Evolutionary conservation across 2,113 vertebrate genomes (phyloP), one percentile per base, ranked within the genome.

Genomic region (Malurus cyaneus): DNA sequence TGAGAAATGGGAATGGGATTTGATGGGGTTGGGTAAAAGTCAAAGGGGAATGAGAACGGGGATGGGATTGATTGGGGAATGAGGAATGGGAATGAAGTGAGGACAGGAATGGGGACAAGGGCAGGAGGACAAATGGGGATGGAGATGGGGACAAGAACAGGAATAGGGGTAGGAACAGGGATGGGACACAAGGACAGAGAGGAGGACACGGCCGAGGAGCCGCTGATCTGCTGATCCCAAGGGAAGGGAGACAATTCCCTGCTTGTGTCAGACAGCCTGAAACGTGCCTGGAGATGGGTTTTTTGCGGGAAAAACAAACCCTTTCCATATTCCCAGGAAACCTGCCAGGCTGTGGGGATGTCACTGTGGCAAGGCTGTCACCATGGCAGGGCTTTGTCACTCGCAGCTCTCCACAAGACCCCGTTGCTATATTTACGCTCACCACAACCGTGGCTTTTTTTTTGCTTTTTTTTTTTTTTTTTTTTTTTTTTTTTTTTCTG

Each of bases 161-260:
- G 56, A 32, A 28, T 2, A 18, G 14, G 26, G 16, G 52, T 14
- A 26, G 41, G 28, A 31, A 5, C 4, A 39, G 69, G 42, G 20
- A 29, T 21, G 12, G 39, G 42, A 5, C 36, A 56, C 19, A 4
- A 20, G 49, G 70, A 65, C 12, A 49, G 54, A 34, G 32, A 61
- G 11, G 9, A 14, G 12, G n/a, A 42, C 9, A 4, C 64, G 25
- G 24, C 52, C 39, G 5, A 49, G 69, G 46, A 28, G 29, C 3
- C 0, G 0, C 25, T 46, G 14, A 14, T 41, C 71, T 42, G 34
- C 59, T 25, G 69, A 18, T 14, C 29, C 80, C 0, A 0, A 19
- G 18, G 42, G 29, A 54, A 56, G 12, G 2, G 73, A 66, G 18
- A 8, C 0, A 0, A 16, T 4, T 1, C 1, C 23, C 8, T 6